Evolutionary conservation across 2,113 vertebrate genomes (phyloP).

Genomic region (Triplophysa siluroides): DNA sequence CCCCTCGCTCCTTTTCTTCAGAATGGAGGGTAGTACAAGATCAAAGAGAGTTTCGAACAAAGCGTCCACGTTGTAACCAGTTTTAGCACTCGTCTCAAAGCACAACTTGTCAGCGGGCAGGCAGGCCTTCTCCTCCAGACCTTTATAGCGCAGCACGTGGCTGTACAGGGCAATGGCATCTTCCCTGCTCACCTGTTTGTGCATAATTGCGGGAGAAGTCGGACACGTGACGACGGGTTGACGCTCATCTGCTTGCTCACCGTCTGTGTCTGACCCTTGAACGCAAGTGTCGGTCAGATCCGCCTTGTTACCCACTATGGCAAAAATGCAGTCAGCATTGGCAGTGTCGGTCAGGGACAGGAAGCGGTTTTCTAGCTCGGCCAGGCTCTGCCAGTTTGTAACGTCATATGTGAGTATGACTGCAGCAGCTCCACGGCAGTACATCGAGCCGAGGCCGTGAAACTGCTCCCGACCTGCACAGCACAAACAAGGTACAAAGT

Average conservation of each 20-base stretch:
- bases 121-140: constrained; percentile 81
- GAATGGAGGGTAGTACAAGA: constrained; percentile 84
- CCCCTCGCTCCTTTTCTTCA: constrained; percentile 80
- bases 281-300: constrained; percentile 80
- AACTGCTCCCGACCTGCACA: constrained; percentile 92
- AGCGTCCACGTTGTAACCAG: constrained; percentile 87
- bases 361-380: constrained; percentile 93
- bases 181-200: constrained; percentile 80
- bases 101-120: constrained; percentile 89
- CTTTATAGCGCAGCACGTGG: constrained; percentile 87
- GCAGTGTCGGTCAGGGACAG: constrained; percentile 91
- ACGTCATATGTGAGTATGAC: constrained; percentile 93
- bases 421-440: constrained; percentile 89
- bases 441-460: constrained; percentile 96
- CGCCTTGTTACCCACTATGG: constrained; percentile 92
- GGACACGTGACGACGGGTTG: constrained; percentile 54
- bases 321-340: constrained; percentile 88
- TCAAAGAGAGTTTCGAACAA: constrained; percentile 93
- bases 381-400: constrained; percentile 86
- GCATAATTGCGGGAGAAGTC: constrained; percentile 56
- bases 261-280: constrained; percentile 35
- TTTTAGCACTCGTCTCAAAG: constrained; percentile 97
- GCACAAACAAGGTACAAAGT: constrained; percentile 1
- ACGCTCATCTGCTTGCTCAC: constrained; percentile 31
- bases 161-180: constrained; percentile 85